Evolutionary conservation across 2,888 invertebrate species (phyloP).

Genomic region (Neoscelio sp.): DNA sequence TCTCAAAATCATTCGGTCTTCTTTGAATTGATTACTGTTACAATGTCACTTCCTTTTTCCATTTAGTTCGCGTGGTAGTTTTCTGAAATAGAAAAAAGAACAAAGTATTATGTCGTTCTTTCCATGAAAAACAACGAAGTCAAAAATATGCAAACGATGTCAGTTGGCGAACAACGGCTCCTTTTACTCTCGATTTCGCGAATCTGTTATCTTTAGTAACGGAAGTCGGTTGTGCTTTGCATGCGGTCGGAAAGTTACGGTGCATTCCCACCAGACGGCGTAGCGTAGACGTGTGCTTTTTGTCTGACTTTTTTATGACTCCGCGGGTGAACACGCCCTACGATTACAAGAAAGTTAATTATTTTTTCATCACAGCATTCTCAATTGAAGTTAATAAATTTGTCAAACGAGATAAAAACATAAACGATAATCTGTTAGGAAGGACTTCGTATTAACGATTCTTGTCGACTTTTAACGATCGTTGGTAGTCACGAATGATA

Average conservation of each 20-base stretch:
- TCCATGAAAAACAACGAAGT: too few species aligned
- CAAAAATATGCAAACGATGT: constrained; percentile 36
- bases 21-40: too few species aligned
- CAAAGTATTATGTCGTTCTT: too few species aligned
- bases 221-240: constrained; percentile 59
- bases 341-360: constrained; percentile 35
- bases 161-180: constrained; percentile 4
- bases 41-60: too few species aligned
- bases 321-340: constrained; percentile 33
- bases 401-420: background rate
- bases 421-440: too few species aligned
- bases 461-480: too few species aligned
- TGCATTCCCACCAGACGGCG: constrained; percentile 29
- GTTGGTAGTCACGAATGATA: too few species aligned
- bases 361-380: too few species aligned
- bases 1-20: too few species aligned
- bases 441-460: too few species aligned
- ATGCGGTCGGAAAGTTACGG: constrained; percentile 41
- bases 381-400: too few species aligned
- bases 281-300: constrained; percentile 20
- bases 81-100: constrained; percentile 7
- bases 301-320: background rate
- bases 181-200: constrained; percentile 49
- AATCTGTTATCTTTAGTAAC: constrained; percentile 50
- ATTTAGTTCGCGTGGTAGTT: too few species aligned